Conservation (phyloP, 92 coral and sea anemone genomes). For the Zoanthus sociatus region DNA sequence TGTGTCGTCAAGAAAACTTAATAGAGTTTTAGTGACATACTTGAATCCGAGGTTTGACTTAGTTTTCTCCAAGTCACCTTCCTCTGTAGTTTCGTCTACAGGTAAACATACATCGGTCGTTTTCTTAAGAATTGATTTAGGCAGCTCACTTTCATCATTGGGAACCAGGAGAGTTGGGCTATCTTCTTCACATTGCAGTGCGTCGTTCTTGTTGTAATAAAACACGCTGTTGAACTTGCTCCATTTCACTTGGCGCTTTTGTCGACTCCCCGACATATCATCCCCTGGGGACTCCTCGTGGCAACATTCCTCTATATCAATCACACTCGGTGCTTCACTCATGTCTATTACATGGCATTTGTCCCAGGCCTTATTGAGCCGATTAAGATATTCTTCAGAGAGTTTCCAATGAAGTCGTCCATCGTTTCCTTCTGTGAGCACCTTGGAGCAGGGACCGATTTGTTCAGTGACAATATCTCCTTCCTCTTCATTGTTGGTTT, state of each 20-base stretch:
- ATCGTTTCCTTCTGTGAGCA: not conserved
- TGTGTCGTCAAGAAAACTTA: conserved; percentile 22
- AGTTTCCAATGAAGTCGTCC: conserved; percentile 15
- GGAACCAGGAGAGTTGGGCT: not conserved
- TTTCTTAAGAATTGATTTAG: conserved; percentile 27
- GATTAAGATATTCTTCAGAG: conserved; percentile 23
- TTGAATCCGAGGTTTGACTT: conserved; percentile 17
- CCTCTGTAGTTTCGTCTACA: not conserved
- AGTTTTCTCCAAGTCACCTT: not conserved
- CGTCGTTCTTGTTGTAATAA: conserved; percentile 2
- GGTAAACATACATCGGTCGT: not conserved
- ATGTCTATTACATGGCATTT: conserved; percentile 14
- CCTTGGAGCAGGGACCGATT: not conserved
- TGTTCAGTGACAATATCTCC: conserved; percentile 13
- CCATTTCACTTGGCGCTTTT: conserved; percentile 33
- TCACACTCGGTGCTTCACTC: no score
- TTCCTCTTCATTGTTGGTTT: conserved; percentile 2
- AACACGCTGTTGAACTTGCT: conserved; percentile 6
- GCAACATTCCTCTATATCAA: no score
- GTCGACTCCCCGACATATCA: conserved; percentile 11
- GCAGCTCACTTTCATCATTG: not conserved
- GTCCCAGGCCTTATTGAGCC: conserved; percentile 29
- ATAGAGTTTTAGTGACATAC: conserved; percentile 23
- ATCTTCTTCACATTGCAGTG: not conserved
- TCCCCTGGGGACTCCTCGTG: not conserved